Evolutionary conservation across 2,797 vertebrate genomes (phyloP), one percentile per base, ranked within the genome.

Genomic region (Ataeniobius toweri): DNA sequence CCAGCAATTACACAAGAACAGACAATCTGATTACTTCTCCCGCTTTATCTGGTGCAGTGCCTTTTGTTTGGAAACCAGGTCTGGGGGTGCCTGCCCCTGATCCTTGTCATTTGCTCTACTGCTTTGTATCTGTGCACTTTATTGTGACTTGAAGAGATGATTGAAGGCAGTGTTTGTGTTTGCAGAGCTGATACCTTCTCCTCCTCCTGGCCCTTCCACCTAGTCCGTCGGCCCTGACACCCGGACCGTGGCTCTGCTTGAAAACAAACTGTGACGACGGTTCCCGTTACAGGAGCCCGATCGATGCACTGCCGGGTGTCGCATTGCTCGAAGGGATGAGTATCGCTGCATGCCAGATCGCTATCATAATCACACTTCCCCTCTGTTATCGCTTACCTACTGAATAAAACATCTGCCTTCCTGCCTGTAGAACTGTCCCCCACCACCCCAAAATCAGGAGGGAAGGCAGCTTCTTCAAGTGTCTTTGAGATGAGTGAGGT

Each of bases 281-380:
- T 84, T 95, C 86, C 44, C 79, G 86, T 96, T 94, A 80, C 94
- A 70, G 79, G 75, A 71, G 73, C 24, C 79, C 89, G 88, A 89
- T 95, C 94, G 91, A 96, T 96, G 92, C 76, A 58, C 87, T 67
- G 85, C 85, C 76, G 88, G 89, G 94, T 95, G 89, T 95, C 92
- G 67, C 73, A 82, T 96, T 94, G 91, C 95, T 76, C 82, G 83
- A 84, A 87, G 89, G 86, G 84, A 86, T 81, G 90, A 81, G 91
- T 95, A 94, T 95, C 88, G 89, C 92, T 85, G 91, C 92, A 88
- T 87, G 91, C 87, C 90, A 87, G 93, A 95, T 95, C 87, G 87
- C 94, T 95, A 95, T 96, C 95, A 94, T 93, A 94, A 94, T 95
- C 94, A 94, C 95, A 95, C 94, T 94, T 95, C 94, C 94, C 93